Conservation (phyloP, 2,113 vertebrate genomes). For the Arenaria interpres region DNA sequence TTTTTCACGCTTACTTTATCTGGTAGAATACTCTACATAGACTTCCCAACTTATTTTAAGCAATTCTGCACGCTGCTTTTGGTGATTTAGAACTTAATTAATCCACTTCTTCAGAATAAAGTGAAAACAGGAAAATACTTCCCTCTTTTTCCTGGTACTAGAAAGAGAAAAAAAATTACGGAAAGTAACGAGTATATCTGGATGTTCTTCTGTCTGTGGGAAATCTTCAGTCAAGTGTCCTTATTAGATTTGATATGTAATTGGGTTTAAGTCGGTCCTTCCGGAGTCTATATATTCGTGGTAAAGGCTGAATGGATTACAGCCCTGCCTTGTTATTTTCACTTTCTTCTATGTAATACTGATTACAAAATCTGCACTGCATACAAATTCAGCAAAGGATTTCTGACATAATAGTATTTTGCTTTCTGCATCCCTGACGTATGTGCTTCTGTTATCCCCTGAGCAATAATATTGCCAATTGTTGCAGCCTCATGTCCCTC, state of each 20-base stretch:
- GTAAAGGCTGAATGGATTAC: not conserved
- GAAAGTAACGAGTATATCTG: not conserved
- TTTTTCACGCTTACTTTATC: not conserved
- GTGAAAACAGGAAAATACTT: not conserved
- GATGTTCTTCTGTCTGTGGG: not conserved
- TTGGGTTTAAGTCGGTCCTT: not conserved
- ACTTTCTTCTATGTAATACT: not conserved
- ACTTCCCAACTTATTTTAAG: not conserved
- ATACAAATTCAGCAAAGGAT: not conserved
- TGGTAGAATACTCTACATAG: not conserved
- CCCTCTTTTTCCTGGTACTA: not conserved
- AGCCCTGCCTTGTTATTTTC: not conserved
- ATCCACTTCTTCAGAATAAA: not conserved
- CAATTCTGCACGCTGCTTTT: not conserved
- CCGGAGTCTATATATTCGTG: not conserved
- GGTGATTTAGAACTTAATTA: not conserved
- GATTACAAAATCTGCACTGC: not conserved
- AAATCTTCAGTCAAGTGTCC: not conserved
- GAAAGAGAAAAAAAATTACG: not conserved
- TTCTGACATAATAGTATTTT: not conserved
- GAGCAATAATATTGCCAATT: not conserved
- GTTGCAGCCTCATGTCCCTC: not conserved
- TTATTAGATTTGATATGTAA: not conserved
- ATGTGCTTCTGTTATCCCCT: not conserved
- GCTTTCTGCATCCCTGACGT: not conserved